Base-by-base conservation (phyloP, 2,797 vertebrate species). In the Myripristis murdjan region DNA sequence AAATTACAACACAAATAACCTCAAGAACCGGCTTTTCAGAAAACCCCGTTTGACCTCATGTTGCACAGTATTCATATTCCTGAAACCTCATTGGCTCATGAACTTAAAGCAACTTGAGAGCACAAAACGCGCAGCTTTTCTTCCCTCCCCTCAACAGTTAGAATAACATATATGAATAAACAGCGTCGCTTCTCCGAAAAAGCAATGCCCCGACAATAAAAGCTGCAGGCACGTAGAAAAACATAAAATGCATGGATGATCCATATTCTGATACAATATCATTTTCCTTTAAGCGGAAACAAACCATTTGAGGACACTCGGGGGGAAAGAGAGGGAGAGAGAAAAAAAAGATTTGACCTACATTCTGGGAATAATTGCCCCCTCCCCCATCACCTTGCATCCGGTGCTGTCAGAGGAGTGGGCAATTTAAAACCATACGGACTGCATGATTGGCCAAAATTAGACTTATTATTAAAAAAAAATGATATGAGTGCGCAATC, bases 341-440 rank as follows among this genome's bases (percentile, higher is more conserved):
- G 28, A 2, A 5, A 28, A 47, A 20, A 39, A 16, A 70, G 41
- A 73, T 79, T 24, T 90, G 88, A 90, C 84, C 89, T 80, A 90
- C 81, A 82, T 92, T 88, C 66, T 53, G 49, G 0, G 48, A 54
- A 54, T 53, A 57, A 66, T 3, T 68, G 35, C 48, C 16, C 75
- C 84, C 70, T 48, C 59, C 78, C 75, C 79, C 83, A 70, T 56
- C 75, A 73, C 59, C 65, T 81, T 66, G 57, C 69, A 83, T 81
- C 82, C 77, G 70, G 82, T 65, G 57, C 73, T 84, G 81, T 85
- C 72, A 87, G 54, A 63, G 63, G 33, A 80, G 71, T 52, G 70
- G 61, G 69, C 41, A 73, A 70, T 82, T 81, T 65, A 79, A 82
- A 79, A 54, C 47, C 24, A 22, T 16, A 22, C 6, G 0, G 33